Evolutionary conservation across 2,113 vertebrate species (phyloP), one percentile per base, ranked within the genome.

Genomic region (Perccottus glenii): DNA sequence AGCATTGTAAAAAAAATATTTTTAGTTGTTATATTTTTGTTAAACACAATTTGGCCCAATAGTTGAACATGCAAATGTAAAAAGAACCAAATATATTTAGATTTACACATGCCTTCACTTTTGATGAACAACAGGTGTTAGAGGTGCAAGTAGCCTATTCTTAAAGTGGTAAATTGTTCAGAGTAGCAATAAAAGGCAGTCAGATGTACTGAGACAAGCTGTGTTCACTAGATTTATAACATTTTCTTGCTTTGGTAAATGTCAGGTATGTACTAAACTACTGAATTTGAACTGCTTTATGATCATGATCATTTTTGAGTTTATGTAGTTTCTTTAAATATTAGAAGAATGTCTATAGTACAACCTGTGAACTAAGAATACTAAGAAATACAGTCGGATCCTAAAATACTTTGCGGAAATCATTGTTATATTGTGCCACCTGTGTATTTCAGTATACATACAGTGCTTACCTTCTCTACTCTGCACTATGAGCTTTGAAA

Each of bases 1-100:
- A 76, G 77, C 66, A 76, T 69, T 70, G 56, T 64, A 64, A 70
- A 82, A n/a, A 73, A 77, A 55, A 73, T 73, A 73, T 70, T 59
- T 56, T 15, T n/a, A 15, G 27, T 9, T 78, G 73, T 78, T 81
- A 33, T 72, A 40, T 66, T 70, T 83, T 62, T 67, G 74, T 72
- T 66, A 71, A 50, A 68, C 69, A 64, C 5, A 40, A 43, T 62
- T 56, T 60, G 62, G 43, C 42, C 47, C 59, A 58, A 12, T 12
- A 33, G 16, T 63, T 71, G 12, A 14, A 45, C 16, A 9, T 35
- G 55, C 46, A n/a, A 36, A n/a, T 65, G 47, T 50, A 67, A 56
- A 53, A 56, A 60, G 11, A 2, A 52, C 35, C 5, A 47, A 40
- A 10, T 11, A 8, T 35, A 55, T 55, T 55, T 38, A 55, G 52